These are phyloP conservation scores for Phenacoccus solenopsis DNA, from an alignment of 1,140 invertebrate genomes.

Conservation along the genomic window DNA sequence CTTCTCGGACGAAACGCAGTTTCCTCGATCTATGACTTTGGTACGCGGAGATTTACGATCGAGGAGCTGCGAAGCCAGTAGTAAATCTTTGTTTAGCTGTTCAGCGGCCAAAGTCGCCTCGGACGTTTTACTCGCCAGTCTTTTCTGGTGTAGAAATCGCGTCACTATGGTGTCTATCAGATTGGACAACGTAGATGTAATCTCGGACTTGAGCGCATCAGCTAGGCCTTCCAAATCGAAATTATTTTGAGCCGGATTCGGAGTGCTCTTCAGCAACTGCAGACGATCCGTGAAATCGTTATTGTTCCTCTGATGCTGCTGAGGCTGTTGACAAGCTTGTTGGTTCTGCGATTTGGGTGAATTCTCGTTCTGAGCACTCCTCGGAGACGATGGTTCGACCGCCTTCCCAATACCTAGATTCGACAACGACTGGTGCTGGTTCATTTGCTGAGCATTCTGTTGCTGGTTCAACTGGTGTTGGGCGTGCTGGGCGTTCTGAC, in stretches of 20 bases:
- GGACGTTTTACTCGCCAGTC: conserved; percentile 58
- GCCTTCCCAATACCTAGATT: too few species aligned
- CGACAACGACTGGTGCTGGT: conserved; percentile 27
- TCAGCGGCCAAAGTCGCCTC: conserved; percentile 59
- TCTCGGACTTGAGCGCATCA: conserved; percentile 78
- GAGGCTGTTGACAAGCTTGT: conserved; percentile 37
- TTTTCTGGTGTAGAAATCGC: conserved; percentile 66
- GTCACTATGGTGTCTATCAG: conserved; percentile 80
- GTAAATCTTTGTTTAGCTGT: conserved; percentile 65
- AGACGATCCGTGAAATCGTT: conserved; percentile 19
- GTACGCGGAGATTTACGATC: conserved; percentile 70
- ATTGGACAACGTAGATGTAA: conserved; percentile 64
- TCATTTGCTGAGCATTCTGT: conserved; percentile 28
- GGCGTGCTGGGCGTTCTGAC: conserved; percentile 23
- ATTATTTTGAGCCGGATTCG: neutral
- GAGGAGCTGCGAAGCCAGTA: conserved; percentile 61
- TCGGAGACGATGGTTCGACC: neutral
- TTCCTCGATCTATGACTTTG: conserved; percentile 55
- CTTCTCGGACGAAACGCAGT: conserved; percentile 33
- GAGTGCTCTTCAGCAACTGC: neutral
- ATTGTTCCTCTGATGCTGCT: conserved; percentile 40
- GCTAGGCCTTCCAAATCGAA: conserved; percentile 69
- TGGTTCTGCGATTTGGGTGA: conserved; percentile 31
- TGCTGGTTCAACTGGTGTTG: conserved; percentile 28
- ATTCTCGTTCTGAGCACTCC: neutral